Evolutionary conservation across 1,140 invertebrate species (phyloP), one percentile per base, ranked within the genome.

Genomic region (Pissodes strobi): DNA sequence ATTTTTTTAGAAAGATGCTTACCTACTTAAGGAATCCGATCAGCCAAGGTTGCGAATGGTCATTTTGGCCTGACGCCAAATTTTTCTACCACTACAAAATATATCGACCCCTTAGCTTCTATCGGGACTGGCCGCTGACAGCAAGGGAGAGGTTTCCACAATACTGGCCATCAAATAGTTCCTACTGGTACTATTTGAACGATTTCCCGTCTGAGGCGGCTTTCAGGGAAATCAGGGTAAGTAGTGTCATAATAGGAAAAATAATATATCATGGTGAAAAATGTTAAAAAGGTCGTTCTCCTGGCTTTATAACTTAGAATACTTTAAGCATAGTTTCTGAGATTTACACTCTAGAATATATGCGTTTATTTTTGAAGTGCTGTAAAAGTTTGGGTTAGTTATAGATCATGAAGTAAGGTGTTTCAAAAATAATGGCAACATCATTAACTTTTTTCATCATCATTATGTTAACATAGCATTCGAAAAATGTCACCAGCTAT

Each of bases 1-100:
- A n/a, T n/a, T 60, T 48, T 67, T 62, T 27, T 51, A 64, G 62
- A 39, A 66, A 68, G 18, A 69, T 69, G 67, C 67, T 69, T 21
- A 69, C 64, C 13, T 69, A 69, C 37, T 41, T 69, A 17, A 59
- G 68, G 38, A 69, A 69, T 39, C 64, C 64, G 9, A 66, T 69
- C 23, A 41, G 38, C 1, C 60, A 63, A 19, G 64, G 64, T 0
- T 49, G 45, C 25, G 68, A 69, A 64, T 69, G 62, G 46, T 69
- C 68, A 5, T 67, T 69, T 22, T 69, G 68, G 68, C 68, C 68
- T 5, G 68, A 69, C 25, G 64, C 68, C 45, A 63, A 64, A 25
- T 69, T 69, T 17, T 66, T 41, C 34, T 69, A 69, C 41, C 68
- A 69, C 60, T 69, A 69, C 41, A 69, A 61, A 57, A 69, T 69